phyloP scores from a whole-genome alignment of 1,140 invertebrate genomes.

The Drosophila sp. region DNA sequence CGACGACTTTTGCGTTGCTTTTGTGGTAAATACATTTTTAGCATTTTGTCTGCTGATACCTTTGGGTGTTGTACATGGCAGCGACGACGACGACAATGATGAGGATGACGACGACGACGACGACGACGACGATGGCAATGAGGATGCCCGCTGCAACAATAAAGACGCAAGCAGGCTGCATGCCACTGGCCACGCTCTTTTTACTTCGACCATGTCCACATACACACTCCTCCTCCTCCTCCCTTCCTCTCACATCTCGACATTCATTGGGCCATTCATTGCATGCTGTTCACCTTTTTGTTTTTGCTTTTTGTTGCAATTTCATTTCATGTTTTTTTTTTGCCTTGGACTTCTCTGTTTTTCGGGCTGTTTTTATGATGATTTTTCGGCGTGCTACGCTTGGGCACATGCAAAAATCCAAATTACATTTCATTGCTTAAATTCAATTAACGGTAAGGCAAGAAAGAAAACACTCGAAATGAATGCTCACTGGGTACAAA shows the following conservation, averaged over 20 bases:
- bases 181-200: conserved; percentile 67
- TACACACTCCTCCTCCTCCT: not conserved
- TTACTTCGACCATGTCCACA: conserved; percentile 36
- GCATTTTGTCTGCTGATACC: conserved; percentile 81
- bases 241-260: not conserved
- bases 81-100: conserved; percentile 37
- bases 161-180: conserved; percentile 68
- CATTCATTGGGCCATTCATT: conserved; percentile 44
- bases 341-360: conserved; percentile 21
- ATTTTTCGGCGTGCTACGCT: conserved; percentile 73
- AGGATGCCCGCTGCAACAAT: conserved; percentile 59
- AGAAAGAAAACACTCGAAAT: conserved; percentile 42
- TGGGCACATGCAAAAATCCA: conserved; percentile 71
- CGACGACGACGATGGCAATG: conserved; percentile 20
- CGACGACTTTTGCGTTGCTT: conserved; percentile 39
- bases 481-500: conserved; percentile 27
- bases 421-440: conserved; percentile 78
- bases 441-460: conserved; percentile 71
- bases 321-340: conserved; percentile 51
- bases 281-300: conserved; percentile 68
- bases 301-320: conserved; percentile 38
- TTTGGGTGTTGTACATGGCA: conserved; percentile 79
- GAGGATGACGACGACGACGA: conserved; percentile 16
- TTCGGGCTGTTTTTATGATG: conserved; percentile 43
- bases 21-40: conserved; percentile 82